Evolutionary conservation across 1,140 invertebrate species (phyloP), one percentile per base, ranked within the genome.

Genomic region (Tetramorium simillimum): DNA sequence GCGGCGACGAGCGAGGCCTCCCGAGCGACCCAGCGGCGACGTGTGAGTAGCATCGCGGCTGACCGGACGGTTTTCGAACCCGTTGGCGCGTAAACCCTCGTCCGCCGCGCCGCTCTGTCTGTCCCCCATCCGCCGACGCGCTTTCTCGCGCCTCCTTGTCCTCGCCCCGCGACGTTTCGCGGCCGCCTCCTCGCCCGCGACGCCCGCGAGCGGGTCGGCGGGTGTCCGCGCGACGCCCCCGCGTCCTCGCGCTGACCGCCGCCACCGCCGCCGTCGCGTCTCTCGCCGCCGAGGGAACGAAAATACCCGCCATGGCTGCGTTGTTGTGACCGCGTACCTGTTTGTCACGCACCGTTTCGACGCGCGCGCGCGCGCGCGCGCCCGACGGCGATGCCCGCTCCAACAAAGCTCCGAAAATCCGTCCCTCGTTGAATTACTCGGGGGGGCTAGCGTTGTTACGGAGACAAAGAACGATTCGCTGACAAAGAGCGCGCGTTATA

Each of bases 81-180:
- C 58, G n/a, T 87, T 90, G 80, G 89, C 89, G 89, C 89, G 80
- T 72, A 76, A 85, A 65, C 37, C 33, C 33, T 12, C 18, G 18
- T 84, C 18, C 63, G 33, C 3, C 33, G 16, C 40, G 58, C 12
- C 58, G 24, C 3, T 49, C 40, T 46, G 12, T 49, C 49, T 4
- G 7, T 43, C 7, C 10, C 49, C 3, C 51, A n/a, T 53, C 56
- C 72, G 14, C 0, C 18, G 24, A 81, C 2, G 14, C 16, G n/a
- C 3, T 3, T 37, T 21, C 3, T 37, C 43, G 24, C 24, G 6
- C 16, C 4, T 60, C 33, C 5, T 28, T 33, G 33, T 33, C 2
- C 56, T 24, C 21, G n/a, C 14, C 40, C 12, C 37, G 7, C 24
- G 37, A 49, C 12, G 49, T 49, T 14, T 4, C 12, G 53, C 37